Evolutionary conservation across 1,140 invertebrate genomes (phyloP), one percentile per base, ranked within the genome.

Genomic region (Leptinotarsa texana): DNA sequence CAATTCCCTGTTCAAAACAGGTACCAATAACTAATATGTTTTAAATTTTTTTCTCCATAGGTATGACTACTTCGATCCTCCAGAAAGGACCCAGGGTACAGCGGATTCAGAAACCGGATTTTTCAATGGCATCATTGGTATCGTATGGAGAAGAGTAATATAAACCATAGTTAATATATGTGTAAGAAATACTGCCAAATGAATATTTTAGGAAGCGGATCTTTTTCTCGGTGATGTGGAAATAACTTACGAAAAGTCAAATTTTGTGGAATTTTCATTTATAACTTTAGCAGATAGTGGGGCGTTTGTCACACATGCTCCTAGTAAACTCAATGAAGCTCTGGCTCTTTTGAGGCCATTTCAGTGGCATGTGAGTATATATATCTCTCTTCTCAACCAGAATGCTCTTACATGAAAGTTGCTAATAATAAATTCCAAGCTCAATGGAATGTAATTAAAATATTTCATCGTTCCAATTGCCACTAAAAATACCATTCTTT

Each of bases 171-270:
- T 17, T 17, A 21, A 6, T 62, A 21, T 62, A 17, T 15, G 2
- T 17, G 13, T 6, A 4, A 21, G 11, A 62, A 62, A 62, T 62
- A 62, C 17, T 62, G 17, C 3, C 2, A 6, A 62, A 62, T 21
- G 1, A 21, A n/a, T n/a, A 63, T 78, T 79, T 47, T 76, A 93
- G 91, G 86, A 91, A 83, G 91, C 89, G 0, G 90, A 92, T 74
- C 90, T 92, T 77, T 91, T 92, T 80, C 83, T 92, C 11, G 92
- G 92, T 1, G 92, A 93, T 77, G 88, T 92, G 6, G 90, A 89
- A 0, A 87, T 93, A 73, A 92, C 91, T 3, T 91, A 89, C 86
- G 91, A 92, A 79, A 83, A 91, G 21, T 87, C 88, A 6, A 88
- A 89, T 76, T 90, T 88, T 1, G 89, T 92, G 0, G 91, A 93